Conservation (phyloP, 1,140 invertebrate genomes). For the Bombus haemorrhoidalis region DNA sequence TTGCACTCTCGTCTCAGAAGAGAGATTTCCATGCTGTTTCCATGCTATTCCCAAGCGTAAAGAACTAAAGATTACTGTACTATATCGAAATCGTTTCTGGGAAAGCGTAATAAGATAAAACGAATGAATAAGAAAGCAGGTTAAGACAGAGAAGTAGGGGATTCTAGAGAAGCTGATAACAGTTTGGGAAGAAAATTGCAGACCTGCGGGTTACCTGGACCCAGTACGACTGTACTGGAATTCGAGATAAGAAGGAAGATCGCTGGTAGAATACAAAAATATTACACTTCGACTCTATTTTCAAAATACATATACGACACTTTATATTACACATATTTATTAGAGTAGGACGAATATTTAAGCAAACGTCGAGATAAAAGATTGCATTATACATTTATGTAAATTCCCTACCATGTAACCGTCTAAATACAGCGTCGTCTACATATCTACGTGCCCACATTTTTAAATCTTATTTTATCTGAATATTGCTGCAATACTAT, state of each 20-base stretch:
- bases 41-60: no score
- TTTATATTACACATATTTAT: background rate
- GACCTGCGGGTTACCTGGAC: background rate
- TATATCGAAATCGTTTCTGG: background rate
- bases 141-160: background rate
- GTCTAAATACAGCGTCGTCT: no score
- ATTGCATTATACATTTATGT: no score
- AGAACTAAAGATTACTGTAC: background rate
- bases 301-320: background rate
- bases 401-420: background rate
- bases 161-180: slow-evolving; percentile 7
- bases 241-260: slow-evolving; percentile 15
- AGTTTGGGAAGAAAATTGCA: slow-evolving; percentile 23
- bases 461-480: no score
- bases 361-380: no score
- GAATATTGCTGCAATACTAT: no score
- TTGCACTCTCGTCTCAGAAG: background rate
- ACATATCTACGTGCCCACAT: no score
- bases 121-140: background rate
- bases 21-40: background rate
- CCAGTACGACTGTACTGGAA: background rate
- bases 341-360: no score
- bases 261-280: slow-evolving; percentile 4
- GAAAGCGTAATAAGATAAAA: background rate
- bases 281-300: background rate